These are phyloP conservation scores for Esox masquinongy DNA, from an alignment of 2,797 vertebrate species.

Conservation along the genomic window DNA sequence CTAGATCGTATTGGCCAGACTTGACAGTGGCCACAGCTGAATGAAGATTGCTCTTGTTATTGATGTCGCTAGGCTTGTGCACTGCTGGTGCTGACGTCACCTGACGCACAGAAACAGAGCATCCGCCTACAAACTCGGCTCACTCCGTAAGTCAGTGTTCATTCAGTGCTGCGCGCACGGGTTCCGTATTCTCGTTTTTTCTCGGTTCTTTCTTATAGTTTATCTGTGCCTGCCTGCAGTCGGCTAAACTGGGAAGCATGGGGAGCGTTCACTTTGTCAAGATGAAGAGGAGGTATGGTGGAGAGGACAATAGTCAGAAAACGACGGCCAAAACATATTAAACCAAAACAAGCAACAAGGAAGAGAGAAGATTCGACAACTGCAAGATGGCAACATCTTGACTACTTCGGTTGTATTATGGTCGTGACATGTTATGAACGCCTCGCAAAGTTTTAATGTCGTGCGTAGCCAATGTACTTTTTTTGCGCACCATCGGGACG, in stretches of 20 bases:
- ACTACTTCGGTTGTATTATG: conserved; percentile 18
- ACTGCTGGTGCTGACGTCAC: conserved; percentile 52
- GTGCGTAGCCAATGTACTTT: conserved; percentile 1
- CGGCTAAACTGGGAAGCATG: conserved; percentile 24
- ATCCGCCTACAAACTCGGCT: conserved; percentile 6
- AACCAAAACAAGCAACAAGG: conserved; percentile 33
- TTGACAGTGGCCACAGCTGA: neutral
- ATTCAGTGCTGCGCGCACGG: conserved; percentile 12
- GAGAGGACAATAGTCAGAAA: conserved; percentile 43
- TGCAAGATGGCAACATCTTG: conserved; percentile 30
- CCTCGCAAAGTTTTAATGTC: conserved; percentile 39
- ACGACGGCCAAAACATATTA: conserved; percentile 39
- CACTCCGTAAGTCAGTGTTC: conserved; percentile 8
- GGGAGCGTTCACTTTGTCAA: conserved; percentile 43
- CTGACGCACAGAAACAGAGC: conserved; percentile 24
- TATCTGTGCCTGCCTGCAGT: conserved; percentile 14
- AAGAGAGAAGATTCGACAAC: conserved; percentile 29
- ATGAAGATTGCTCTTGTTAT: conserved; percentile 1
- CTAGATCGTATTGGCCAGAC: conserved; percentile 1
- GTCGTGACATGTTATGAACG: conserved; percentile 36
- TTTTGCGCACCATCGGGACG: neutral
- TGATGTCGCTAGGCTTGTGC: conserved; percentile 6
- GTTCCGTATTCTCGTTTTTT: neutral
- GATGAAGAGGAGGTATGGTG: conserved; percentile 52
- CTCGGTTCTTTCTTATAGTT: conserved; percentile 26